Evolutionary conservation across 2,888 invertebrate species (phyloP), one percentile per base, ranked within the genome.

Genomic region (Mythimna lalbum): DNA sequence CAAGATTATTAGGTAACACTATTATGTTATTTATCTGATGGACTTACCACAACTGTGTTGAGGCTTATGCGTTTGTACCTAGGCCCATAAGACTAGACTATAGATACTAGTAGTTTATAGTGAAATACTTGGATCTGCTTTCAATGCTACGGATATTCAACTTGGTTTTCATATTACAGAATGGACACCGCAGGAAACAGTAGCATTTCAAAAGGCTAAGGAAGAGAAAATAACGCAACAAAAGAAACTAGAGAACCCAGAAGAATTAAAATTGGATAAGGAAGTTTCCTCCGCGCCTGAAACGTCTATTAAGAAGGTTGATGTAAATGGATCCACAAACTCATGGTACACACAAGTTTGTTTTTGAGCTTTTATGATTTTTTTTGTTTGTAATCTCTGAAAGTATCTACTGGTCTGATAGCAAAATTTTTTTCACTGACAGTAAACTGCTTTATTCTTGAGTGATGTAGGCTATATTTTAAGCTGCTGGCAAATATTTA

Each of bases 161-260:
- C 17, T 52, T 74, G 60, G 19, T 31, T 27, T 77, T 49, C 27
- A 63, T 65, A 63, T 90, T 89, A 49, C 65, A 96, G 96, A 95
- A 88, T 94, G 94, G 93, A 91, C 94, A 33, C 87, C 92, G 19
- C 95, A 95, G 86, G 96, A 96, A 87, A 89, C 90, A 6, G 47
- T 85, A 50, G 96, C 96, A 19, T 93, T 81, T 64, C 93, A 90
- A 81, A 95, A 94, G 73, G 96, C 96, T 12, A 88, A 88, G 21
- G 95, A 95, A 27, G 94, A 94, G 83, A 93, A 82, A 81, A 69
- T 67, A 49, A 84, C 87, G 33, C 86, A 90, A 43, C 83, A 85
- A 69, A 92, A 88, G 75, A 88, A 90, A 69, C 67, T 87, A 27
- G 90, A 91, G 57, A 74, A 61, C 12, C 23, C 72, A 21, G 89